Evolutionary conservation across 2,888 invertebrate species (phyloP).

Genomic region (Oligia strigilis): DNA sequence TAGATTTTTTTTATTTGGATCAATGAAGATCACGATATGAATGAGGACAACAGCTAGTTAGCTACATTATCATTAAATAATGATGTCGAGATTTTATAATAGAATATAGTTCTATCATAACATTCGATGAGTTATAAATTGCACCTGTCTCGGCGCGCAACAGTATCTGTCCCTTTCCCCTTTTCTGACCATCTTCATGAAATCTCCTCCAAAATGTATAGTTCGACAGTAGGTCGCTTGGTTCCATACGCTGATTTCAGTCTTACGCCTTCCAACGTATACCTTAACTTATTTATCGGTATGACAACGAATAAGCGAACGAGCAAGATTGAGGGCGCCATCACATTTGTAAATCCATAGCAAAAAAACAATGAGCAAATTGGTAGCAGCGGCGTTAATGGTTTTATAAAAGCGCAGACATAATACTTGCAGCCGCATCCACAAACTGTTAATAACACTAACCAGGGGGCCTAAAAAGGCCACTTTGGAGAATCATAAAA

Average conservation of each 20-base stretch:
- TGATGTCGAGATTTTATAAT: constrained; percentile 1
- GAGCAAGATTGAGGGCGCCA: not conserved
- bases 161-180: not conserved
- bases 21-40: not conserved
- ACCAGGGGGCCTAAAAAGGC: no score
- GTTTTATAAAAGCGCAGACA: constrained; percentile 12
- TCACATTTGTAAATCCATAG: constrained; percentile 3
- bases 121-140: not conserved
- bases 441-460: constrained; percentile 15
- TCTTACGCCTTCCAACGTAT: constrained; percentile 1
- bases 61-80: not conserved
- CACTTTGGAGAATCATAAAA: no score
- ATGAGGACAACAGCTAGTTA: not conserved
- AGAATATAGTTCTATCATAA: not conserved
- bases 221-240: not conserved
- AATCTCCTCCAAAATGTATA: not conserved
- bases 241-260: not conserved
- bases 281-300: constrained; percentile 4
- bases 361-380: constrained; percentile 5
- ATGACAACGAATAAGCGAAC: constrained; percentile 2
- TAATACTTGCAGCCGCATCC: constrained; percentile 9
- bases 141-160: not conserved
- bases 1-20: not conserved
- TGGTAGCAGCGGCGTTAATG: constrained; percentile 6
- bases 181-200: constrained; percentile 8